Evolutionary conservation across 2,797 vertebrate genomes (phyloP).

Genomic region (Trachops cirrhosus): DNA sequence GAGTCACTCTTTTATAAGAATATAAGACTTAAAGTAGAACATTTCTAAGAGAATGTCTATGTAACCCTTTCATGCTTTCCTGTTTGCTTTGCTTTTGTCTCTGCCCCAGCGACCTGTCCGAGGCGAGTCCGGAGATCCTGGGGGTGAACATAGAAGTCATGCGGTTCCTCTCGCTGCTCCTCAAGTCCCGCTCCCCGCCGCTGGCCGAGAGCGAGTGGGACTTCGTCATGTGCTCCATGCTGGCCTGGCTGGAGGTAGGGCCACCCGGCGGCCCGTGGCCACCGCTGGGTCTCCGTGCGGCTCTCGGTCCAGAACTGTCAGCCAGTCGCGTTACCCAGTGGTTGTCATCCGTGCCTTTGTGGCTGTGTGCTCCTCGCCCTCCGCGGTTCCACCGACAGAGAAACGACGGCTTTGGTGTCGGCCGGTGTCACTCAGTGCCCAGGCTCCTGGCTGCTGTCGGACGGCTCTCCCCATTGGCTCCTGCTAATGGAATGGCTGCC

Average conservation of each 20-base stretch:
- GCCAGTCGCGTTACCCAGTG: background rate
- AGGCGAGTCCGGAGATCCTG: conserved; percentile 85
- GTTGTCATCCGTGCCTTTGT: background rate
- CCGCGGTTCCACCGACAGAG: background rate
- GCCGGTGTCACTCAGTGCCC: background rate
- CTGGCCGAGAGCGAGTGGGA: conserved; percentile 92
- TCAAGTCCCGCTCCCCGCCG: conserved; percentile 83
- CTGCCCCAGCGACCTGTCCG: conserved; percentile 88
- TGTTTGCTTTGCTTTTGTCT: conserved; percentile 54
- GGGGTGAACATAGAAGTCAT: conserved; percentile 94
- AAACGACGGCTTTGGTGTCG: background rate
- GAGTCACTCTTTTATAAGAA: background rate
- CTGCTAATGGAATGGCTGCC: background rate
- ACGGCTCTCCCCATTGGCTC: background rate
- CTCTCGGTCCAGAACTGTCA: background rate
- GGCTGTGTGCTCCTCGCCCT: background rate
- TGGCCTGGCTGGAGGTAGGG: conserved; percentile 96
- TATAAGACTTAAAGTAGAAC: background rate
- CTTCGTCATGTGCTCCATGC: conserved; percentile 95
- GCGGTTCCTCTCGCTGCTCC: conserved; percentile 89
- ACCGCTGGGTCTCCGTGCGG: background rate
- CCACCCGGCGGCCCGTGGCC: background rate
- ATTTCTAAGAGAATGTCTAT: background rate
- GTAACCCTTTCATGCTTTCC: background rate
- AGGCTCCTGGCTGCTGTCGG: background rate